phyloP scores from a whole-genome alignment of 2,888 invertebrate genomes.

The Micoletzkya japonica region DNA sequence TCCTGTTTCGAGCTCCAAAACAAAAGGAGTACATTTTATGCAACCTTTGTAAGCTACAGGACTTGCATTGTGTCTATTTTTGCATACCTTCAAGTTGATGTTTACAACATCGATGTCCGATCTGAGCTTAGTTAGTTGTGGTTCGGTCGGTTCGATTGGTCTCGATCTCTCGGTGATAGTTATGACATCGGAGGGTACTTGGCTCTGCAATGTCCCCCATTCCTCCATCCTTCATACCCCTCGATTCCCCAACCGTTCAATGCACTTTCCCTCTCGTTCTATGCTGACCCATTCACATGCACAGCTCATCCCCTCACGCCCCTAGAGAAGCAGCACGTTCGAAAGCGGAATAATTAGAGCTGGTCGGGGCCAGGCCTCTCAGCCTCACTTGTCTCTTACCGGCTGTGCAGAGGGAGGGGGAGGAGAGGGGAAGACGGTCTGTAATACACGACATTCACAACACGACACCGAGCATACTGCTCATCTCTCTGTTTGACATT shows the following conservation, averaged over 20 bases:
- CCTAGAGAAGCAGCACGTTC: too few relatives aligned
- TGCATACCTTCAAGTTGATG: constrained; percentile 51
- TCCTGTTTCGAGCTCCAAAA: too few relatives aligned
- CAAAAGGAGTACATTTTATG: too few relatives aligned
- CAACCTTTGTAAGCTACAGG: too few relatives aligned
- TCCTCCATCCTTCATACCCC: too few relatives aligned
- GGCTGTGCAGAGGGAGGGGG: constrained; percentile 26
- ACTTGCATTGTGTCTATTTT: too few relatives aligned
- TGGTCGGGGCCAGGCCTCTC: not conserved
- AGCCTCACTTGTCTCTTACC: not conserved
- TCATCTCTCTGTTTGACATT: not conserved
- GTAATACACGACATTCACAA: constrained; percentile 34
- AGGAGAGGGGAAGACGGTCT: constrained; percentile 42
- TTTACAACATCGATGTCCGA: constrained; percentile 83
- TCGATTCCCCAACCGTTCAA: too few relatives aligned
- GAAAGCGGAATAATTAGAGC: not conserved
- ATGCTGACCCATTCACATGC: too few relatives aligned
- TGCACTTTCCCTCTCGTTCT: too few relatives aligned
- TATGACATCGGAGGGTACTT: constrained; percentile 26
- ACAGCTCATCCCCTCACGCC: too few relatives aligned
- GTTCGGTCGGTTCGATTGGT: constrained; percentile 72
- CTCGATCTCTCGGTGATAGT: constrained; percentile 31
- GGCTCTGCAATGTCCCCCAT: constrained; percentile 21
- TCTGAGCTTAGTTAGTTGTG: constrained; percentile 85
- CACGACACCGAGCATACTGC: constrained; percentile 26